These are phyloP conservation scores for Heteromurus nitidus DNA, from an alignment of 2,888 invertebrate genomes.

Conservation along the genomic window DNA sequence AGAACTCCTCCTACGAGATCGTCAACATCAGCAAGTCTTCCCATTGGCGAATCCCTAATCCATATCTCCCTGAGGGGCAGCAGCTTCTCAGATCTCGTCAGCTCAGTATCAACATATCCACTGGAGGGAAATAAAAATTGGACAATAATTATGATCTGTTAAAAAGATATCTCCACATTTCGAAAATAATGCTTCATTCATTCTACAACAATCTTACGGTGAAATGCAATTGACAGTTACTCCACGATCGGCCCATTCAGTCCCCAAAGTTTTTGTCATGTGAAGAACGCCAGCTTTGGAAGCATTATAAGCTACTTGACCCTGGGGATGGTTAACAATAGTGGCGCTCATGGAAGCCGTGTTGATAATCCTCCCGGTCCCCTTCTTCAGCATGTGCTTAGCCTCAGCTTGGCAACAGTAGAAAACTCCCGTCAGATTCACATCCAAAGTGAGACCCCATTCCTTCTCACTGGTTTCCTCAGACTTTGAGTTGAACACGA, in stretches of 20 bases:
- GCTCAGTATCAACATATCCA: constrained; percentile 72
- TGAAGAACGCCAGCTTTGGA: constrained; percentile 71
- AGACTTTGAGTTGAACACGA: constrained; percentile 70
- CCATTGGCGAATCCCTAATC: constrained; percentile 71
- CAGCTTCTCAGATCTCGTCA: constrained; percentile 68
- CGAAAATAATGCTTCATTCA: too few relatives aligned
- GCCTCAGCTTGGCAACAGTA: constrained; percentile 73
- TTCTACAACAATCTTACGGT: constrained; percentile 73
- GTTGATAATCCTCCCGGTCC: constrained; percentile 72
- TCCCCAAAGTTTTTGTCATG: constrained; percentile 71
- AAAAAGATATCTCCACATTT: too few relatives aligned
- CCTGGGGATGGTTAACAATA: constrained; percentile 72
- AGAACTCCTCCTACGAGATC: constrained; percentile 71
- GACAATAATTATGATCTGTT: too few relatives aligned
- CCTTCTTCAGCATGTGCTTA: constrained; percentile 72
- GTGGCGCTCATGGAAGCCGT: constrained; percentile 71
- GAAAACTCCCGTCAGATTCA: constrained; percentile 72
- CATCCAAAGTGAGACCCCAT: constrained; percentile 71
- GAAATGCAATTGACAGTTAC: constrained; percentile 72
- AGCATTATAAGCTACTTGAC: constrained; percentile 71
- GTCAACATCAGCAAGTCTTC: constrained; percentile 70
- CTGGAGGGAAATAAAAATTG: too few relatives aligned
- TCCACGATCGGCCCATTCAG: constrained; percentile 71
- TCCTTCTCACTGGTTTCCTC: constrained; percentile 69
- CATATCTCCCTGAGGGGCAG: constrained; percentile 65